Evolutionary conservation across 1,140 invertebrate species (phyloP).

Genomic region (Hestina assimilis): DNA sequence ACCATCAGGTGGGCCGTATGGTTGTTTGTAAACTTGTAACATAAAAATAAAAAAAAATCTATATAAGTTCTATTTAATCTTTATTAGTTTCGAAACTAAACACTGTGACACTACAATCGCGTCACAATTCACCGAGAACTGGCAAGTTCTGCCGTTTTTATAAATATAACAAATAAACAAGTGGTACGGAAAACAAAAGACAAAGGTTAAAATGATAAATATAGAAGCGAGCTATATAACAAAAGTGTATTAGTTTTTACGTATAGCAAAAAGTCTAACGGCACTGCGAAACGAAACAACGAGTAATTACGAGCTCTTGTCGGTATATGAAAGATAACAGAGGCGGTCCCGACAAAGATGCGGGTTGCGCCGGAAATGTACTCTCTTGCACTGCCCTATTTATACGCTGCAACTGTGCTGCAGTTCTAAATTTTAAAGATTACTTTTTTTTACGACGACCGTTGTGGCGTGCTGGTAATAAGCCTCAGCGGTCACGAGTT

Average conservation of each 20-base stretch:
- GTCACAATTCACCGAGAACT: background rate
- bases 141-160: background rate
- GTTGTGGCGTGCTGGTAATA: no score
- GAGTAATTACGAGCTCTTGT: constrained; percentile 39
- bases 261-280: constrained; percentile 14
- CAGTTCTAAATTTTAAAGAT: constrained; percentile 5
- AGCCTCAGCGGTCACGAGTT: no score
- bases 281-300: constrained; percentile 14
- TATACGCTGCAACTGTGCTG: constrained; percentile 48
- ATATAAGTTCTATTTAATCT: background rate
- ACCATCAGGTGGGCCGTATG: no score
- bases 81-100: constrained; percentile 1
- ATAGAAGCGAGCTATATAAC: background rate
- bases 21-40: no score
- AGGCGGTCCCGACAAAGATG: constrained; percentile 49
- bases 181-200: background rate
- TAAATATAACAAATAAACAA: background rate
- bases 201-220: background rate
- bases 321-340: constrained; percentile 44
- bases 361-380: constrained; percentile 55
- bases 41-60: no score
- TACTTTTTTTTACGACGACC: background rate
- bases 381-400: constrained; percentile 65
- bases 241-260: constrained; percentile 1
- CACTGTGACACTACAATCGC: background rate